Conservation (phyloP, 1,140 invertebrate species). For the Drosophila nasuta region DNA sequence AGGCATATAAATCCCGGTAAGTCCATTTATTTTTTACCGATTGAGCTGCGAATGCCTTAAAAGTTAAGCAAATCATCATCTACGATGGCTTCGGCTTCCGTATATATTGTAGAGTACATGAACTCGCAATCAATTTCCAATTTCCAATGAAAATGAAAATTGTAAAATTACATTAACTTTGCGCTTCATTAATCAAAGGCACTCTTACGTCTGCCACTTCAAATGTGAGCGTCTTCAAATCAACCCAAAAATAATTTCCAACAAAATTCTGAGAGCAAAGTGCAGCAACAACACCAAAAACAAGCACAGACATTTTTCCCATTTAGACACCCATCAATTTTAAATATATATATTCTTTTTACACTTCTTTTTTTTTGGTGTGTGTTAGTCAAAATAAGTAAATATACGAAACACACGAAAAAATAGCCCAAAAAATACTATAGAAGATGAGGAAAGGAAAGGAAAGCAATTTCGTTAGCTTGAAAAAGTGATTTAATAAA, state of each 20-base stretch:
- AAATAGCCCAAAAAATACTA: constrained; percentile 7
- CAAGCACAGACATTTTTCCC: constrained; percentile 26
- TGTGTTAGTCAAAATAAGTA: constrained; percentile 43
- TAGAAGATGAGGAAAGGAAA: background rate
- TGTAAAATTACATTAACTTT: constrained; percentile 69
- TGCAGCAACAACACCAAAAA: constrained; percentile 23
- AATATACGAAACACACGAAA: constrained; percentile 45
- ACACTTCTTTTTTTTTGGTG: background rate
- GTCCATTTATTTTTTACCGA: constrained; percentile 43
- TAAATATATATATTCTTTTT: constrained; percentile 43
- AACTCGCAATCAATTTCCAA: constrained; percentile 43
- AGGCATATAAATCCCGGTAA: constrained; percentile 80
- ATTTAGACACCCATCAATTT: constrained; percentile 47
- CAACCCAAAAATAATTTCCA: constrained; percentile 47
- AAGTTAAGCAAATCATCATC: constrained; percentile 44
- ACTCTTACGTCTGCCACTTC: constrained; percentile 35
- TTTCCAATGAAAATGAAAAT: constrained; percentile 53
- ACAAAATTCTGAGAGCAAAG: constrained; percentile 36
- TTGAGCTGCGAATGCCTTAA: constrained; percentile 33
- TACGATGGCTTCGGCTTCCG: background rate
- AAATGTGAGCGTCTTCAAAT: constrained; percentile 30
- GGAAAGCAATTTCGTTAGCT: constrained; percentile 7
- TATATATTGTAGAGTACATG: constrained; percentile 6
- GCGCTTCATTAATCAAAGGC: constrained; percentile 78
- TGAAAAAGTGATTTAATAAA: constrained; percentile 32